Base-by-base conservation (phyloP, 2,797 vertebrate species). In the Platyrinchus mystaceus region DNA sequence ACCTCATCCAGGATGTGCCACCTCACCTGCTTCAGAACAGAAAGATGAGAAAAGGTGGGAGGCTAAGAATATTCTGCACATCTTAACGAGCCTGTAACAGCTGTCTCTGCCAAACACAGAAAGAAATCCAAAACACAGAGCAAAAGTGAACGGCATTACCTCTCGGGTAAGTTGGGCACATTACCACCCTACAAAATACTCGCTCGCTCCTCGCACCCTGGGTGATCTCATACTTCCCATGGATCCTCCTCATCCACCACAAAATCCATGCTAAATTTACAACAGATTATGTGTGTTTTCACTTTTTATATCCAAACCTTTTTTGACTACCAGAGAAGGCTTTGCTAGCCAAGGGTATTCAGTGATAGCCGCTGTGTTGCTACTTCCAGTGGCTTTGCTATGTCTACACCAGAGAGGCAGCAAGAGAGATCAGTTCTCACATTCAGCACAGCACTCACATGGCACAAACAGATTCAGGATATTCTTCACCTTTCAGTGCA, bases 401-500 rank as follows among this genome's bases (percentile, higher is more conserved):
- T 71, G 87, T 87, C 58, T 64, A 41, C 30, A 50, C 44, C 37
- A 1, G 1, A 49, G 32, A 75, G 30, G 69, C 68, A 67, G 34
- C 52, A 88, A 59, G 15, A 87, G 74, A 66, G 24, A 80, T 37
- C 52, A 67, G 44, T 41, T 75, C 70, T 79, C 49, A 44, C 28
- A 56, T 39, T 37, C 53, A 67, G 26, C 50, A 66, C 74, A 67
- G 53, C 46, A 67, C 9, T 60, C 11, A 53, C 13, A 8, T 1
- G 5, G 68, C 60, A 71, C 43, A 50, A 17, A 34, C 1, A 63
- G 23, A 59, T 5, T n/a, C 0, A 0, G 32, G 41, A 37, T 47
- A n/a, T 47, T 68, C 53, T 68, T 66, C 58, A 81, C 2, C 15
- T 52, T 53, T 56, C 66, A 20, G 13, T 10, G 7, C 32, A 63